Evolutionary conservation across 2,888 invertebrate species (phyloP).

Genomic region (Crocallis elinguaria): DNA sequence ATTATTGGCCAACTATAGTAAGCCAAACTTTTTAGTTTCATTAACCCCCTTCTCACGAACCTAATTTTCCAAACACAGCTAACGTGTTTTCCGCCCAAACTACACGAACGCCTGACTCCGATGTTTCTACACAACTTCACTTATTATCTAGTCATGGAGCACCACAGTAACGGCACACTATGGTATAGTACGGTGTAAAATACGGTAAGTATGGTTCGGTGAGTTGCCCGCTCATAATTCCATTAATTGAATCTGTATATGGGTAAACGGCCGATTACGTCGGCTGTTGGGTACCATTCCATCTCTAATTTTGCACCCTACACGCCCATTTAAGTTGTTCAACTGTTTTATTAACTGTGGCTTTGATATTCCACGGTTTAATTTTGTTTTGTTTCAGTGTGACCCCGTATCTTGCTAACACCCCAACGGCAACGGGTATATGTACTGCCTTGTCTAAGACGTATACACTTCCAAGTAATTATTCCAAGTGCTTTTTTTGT

Average conservation of each 20-base stretch:
- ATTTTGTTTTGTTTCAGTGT: too few relatives aligned
- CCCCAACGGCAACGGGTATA: too few relatives aligned
- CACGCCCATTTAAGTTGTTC: not conserved
- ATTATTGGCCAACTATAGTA: too few relatives aligned
- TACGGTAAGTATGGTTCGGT: not conserved
- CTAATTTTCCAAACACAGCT: not conserved
- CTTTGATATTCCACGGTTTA: too few relatives aligned
- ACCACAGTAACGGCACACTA: too few relatives aligned
- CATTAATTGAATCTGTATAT: constrained; percentile 63
- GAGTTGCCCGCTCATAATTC: constrained; percentile 31
- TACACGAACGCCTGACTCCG: constrained; percentile 27
- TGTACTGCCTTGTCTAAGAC: too few relatives aligned
- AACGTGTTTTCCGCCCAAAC: constrained; percentile 12
- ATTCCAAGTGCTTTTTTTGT: too few relatives aligned
- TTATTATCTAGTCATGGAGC: constrained; percentile 37
- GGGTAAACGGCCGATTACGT: constrained; percentile 61
- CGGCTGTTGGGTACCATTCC: too few relatives aligned
- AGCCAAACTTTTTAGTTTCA: not conserved
- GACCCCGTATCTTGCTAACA: too few relatives aligned
- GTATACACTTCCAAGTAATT: too few relatives aligned
- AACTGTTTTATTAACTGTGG: constrained; percentile 3
- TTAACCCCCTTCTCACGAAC: not conserved
- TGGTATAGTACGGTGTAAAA: too few relatives aligned
- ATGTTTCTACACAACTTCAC: constrained; percentile 40
- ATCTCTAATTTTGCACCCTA: too few relatives aligned